A percentile compares a stretch with the other conserved stretches of the same genome.
Evolutionary conservation across 2,888 invertebrate species (phyloP).

Genomic region (Dorcus hopei): DNA sequence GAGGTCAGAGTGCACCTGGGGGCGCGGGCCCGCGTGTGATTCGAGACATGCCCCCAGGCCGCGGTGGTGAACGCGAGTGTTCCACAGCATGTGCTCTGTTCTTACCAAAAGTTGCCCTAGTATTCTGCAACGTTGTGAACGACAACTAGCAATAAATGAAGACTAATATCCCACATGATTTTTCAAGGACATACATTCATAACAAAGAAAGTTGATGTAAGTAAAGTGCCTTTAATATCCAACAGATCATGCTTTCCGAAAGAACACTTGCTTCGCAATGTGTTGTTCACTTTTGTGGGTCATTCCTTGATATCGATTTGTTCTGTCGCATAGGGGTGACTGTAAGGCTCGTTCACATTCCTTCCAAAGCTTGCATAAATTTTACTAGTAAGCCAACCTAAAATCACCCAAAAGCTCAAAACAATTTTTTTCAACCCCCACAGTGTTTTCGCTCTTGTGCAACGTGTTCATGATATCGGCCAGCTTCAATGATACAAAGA

Average conservation of each 20-base stretch:
- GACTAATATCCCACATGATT: slow-evolving; percentile 47
- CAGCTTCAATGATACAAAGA: slow-evolving; percentile 40
- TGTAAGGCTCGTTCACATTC: slow-evolving; percentile 43
- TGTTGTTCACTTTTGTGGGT: slow-evolving; percentile 42
- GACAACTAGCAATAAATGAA: slow-evolving; percentile 48
- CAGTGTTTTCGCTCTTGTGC: slow-evolving; percentile 35
- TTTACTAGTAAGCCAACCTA: slow-evolving; percentile 29
- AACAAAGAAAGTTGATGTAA: slow-evolving; percentile 49
- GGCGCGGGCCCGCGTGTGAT: slow-evolving; percentile 35
- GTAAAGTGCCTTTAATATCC: slow-evolving; percentile 33
- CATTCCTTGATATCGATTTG: slow-evolving; percentile 48
- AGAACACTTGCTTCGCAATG: slow-evolving; percentile 22
- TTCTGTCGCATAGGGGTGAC: slow-evolving; percentile 48
- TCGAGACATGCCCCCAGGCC: slow-evolving; percentile 32
- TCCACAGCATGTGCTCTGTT: slow-evolving; percentile 40
- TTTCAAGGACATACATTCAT: slow-evolving; percentile 47
- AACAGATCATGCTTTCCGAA: slow-evolving; percentile 15
- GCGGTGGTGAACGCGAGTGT: slow-evolving; percentile 30
- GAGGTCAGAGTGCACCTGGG: slow-evolving; percentile 37
- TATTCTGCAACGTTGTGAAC: slow-evolving; percentile 37
- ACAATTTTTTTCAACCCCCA: slow-evolving; percentile 33
- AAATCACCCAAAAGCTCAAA: slow-evolving; percentile 34
- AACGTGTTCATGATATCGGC: slow-evolving; percentile 37
- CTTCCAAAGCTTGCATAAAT: slow-evolving; percentile 28
- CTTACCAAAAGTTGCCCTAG: slow-evolving; percentile 31